These are phyloP conservation scores for Neodiprion virginianus DNA, from an alignment of 1,140 invertebrate species.

Conservation along the genomic window DNA sequence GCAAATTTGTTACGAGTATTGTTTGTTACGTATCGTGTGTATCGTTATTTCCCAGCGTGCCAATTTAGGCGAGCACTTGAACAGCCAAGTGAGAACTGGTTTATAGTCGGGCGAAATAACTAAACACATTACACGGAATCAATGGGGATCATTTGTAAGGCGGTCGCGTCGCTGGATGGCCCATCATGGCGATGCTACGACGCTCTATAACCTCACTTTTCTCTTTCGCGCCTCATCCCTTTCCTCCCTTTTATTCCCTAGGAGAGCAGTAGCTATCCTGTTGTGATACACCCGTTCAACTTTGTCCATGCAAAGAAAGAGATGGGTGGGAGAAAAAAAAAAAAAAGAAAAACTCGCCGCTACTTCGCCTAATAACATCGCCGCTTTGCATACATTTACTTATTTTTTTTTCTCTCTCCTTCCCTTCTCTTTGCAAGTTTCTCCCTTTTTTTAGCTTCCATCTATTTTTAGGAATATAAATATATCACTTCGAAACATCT, in stretches of 20 bases:
- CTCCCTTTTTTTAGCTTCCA: background rate
- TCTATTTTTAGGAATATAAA: slow-evolving; percentile 11
- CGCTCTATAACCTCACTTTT: background rate
- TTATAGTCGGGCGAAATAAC: background rate
- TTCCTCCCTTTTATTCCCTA: background rate
- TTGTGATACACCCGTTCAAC: slow-evolving; percentile 5
- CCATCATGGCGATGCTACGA: slow-evolving; percentile 6
- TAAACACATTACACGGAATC: slow-evolving; percentile 1
- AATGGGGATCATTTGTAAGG: slow-evolving; percentile 7
- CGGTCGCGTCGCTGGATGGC: background rate
- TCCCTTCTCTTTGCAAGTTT: background rate
- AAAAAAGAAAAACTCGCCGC: background rate
- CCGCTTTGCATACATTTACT: no score
- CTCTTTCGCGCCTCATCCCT: slow-evolving; percentile 6
- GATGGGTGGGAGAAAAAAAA: background rate
- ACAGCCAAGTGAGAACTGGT: background rate
- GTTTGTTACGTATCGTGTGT: no score
- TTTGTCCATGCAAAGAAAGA: background rate
- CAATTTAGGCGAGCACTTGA: no score
- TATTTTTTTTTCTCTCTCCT: background rate
- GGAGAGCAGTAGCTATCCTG: background rate
- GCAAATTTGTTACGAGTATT: no score
- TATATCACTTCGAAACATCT: background rate
- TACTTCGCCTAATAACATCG: background rate
- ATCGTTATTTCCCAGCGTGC: no score